Base-by-base conservation (phyloP, 2,113 vertebrate species). In the Colinus virginianus region DNA sequence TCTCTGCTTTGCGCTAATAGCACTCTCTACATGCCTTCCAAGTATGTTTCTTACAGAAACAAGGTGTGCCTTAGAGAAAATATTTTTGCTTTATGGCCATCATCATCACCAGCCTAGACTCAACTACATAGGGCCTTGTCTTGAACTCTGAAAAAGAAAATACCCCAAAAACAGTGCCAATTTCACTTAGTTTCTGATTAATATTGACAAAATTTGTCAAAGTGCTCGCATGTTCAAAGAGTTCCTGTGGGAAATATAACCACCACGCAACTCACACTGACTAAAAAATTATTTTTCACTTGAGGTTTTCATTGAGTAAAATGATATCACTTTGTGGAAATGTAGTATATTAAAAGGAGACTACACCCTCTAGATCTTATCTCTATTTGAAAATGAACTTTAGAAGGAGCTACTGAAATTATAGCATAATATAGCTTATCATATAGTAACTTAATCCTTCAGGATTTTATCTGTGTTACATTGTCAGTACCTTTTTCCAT, bases 271-370 rank as follows among this genome's bases (percentile, higher is more conserved):
- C 9, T 88, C 42, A 75, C 9, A 18, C 8, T 21, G 28, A 67
- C 49, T 53, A 64, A 79, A 86, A 90, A 95, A 84, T 87, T 58
- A 72, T 78, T 90, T 90, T 28, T 94, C 51, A 70, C 40, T 88
- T 90, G 71, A 87, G 63, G 32, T 75, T 94, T 89, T 72, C 89
- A 40, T 23, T 79, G 67, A 84, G 38, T 72, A 53, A 84, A 90
- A 87, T 79, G 11, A 45, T 84, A 76, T 7, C 16, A 49, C n/a
- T 13, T 55, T 21, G 4, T 25, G 6, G 70, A 90, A 94, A 90
- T 36, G 18, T 55, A 67, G 84, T 42, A 69, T 28, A 90, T 48
- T 66, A 66, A 82, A 72, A 78, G 83, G 42, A 86, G 18, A 48
- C n/a, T 30, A 32, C 19, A 7, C 76, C 19, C 21, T 7, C 48